Evolutionary conservation across 2,888 invertebrate species (phyloP).

Genomic region (Callimorpha dominula): DNA sequence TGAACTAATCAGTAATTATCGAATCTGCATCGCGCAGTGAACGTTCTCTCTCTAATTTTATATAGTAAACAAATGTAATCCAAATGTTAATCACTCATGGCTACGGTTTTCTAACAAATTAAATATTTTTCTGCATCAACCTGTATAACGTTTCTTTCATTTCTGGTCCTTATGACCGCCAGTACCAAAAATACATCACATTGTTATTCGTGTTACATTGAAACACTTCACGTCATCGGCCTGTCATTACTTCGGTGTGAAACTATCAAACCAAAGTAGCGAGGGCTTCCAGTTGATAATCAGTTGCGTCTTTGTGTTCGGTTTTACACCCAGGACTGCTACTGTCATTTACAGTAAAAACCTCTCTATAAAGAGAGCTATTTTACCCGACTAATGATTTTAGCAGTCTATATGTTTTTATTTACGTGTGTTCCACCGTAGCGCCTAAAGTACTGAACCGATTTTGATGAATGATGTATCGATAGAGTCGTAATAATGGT

Average conservation of each 20-base stretch:
- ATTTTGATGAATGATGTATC: no score
- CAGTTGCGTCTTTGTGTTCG: not conserved
- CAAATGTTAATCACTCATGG: not conserved
- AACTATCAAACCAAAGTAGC: constrained; percentile 24
- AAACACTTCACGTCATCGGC: constrained; percentile 76
- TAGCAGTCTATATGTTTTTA: no score
- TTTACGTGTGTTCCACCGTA: no score
- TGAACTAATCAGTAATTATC: not conserved
- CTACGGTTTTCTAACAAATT: not conserved
- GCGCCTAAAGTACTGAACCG: no score
- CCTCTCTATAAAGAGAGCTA: not conserved
- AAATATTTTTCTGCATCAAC: not conserved
- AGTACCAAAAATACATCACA: constrained; percentile 59
- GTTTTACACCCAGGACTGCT: not conserved
- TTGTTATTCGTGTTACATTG: constrained; percentile 73
- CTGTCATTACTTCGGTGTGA: constrained; percentile 37
- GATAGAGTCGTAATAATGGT: no score
- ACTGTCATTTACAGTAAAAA: not conserved
- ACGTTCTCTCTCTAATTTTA: not conserved
- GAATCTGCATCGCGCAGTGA: not conserved
- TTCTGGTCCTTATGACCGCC: constrained; percentile 34
- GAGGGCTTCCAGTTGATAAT: constrained; percentile 1
- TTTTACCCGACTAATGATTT: not conserved
- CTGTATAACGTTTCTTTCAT: constrained; percentile 23
- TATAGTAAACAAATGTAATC: not conserved